Evolutionary conservation across 37 sponge, comb jelly and placozoan species (phyloP), one percentile per base, ranked within the genome.

Genomic region (Aplysina aerophoba): DNA sequence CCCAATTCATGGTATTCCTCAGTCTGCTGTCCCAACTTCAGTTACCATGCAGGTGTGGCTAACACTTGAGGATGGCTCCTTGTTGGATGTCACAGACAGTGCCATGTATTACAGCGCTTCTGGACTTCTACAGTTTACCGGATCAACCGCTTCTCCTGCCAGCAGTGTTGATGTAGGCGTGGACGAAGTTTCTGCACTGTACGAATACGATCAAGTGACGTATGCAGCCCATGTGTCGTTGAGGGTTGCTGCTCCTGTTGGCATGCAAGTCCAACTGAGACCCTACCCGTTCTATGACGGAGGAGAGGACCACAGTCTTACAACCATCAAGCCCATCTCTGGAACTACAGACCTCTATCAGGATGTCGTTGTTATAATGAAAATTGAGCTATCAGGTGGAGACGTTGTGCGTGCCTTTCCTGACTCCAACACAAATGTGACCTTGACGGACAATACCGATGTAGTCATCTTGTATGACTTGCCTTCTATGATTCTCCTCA

Each of bases 281-380:
- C 78, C 78, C 19, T 53, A 53, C 25, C 71, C 71, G 2, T 34
- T 30, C 31, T 69, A 31, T 69, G 71, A 69, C 1, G 78, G 78
- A 40, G n/a, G 54, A 15, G 78, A 75, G 54, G 28, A 28, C 27
- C 54, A 75, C 54, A 53, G 22, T 53, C 11, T 75, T 53, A 75
- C 78, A 19, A 50, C 21, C 14, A 19, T 75, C 24, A 38, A 54
- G 41, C 41, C 78, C 20, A 24, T 75, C 3, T 31, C 31, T 21
- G 78, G 78, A 12, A 75, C 37, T 25, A 33, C n/a, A 21, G 37
- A 71, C 12, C 37, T 75, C 25, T 75, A 75, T 41, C 78, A 75
- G 78, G 37, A 24, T 2, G 25, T 50, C 2, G 37, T 53, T 40
- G 53, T 75, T 41, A 24, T 41, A 14, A 39, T 75, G 22, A 24